Evolutionary conservation across 23 tunicate species (phyloP).

Genomic region (Trididemnum miniatum): DNA sequence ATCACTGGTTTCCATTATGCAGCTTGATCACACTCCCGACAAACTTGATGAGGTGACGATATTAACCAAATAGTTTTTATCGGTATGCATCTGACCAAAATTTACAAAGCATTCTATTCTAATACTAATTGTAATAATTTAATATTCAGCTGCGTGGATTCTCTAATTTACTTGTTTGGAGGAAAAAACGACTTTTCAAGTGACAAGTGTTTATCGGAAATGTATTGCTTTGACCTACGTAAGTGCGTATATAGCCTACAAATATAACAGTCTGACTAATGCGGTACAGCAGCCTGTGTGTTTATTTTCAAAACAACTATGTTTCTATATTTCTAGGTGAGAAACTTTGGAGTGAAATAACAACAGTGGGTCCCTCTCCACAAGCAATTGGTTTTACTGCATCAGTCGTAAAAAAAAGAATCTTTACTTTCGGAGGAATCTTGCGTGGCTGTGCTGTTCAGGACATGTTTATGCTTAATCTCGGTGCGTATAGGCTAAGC

Average conservation of each 20-base stretch:
- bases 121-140: no score
- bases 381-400: slow-evolving; percentile 38
- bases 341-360: slow-evolving; percentile 5
- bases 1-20: no score
- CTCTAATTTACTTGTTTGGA: slow-evolving; percentile 42
- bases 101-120: no score
- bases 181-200: slow-evolving; percentile 44
- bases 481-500: no score
- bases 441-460: slow-evolving; percentile 31
- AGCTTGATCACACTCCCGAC: no score
- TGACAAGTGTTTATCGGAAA: slow-evolving; percentile 39
- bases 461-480: slow-evolving; percentile 25
- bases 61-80: no score
- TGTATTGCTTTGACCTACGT: slow-evolving; percentile 35
- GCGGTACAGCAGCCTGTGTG: no score
- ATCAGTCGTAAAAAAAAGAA: slow-evolving; percentile 5
- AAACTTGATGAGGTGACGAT: no score
- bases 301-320: no score
- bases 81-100: no score
- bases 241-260: no score
- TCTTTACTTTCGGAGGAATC: slow-evolving; percentile 63
- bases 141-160: slow-evolving; percentile 24
- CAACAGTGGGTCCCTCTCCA: slow-evolving; percentile 35
- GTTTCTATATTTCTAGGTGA: slow-evolving; percentile 35
- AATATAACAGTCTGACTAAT: no score